Evolutionary conservation across 1,140 invertebrate species (phyloP), one percentile per base, ranked within the genome.

Genomic region (Hyles euphorbiae): DNA sequence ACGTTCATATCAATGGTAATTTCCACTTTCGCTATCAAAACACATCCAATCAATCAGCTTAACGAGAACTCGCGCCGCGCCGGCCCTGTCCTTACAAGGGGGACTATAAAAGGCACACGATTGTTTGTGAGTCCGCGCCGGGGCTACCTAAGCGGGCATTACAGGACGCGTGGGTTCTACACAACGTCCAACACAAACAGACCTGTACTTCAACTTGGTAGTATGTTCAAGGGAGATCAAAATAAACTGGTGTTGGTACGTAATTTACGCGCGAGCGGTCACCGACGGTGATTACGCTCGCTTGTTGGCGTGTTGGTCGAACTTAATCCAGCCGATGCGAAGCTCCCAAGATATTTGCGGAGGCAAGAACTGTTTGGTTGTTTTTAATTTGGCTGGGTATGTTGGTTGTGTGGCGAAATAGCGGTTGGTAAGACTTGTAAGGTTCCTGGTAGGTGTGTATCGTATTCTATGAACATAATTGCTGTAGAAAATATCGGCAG

Each of bases 251-350:
- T 67, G 58, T 58, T 61, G 11, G 58, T 68, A 64, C 71, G 81
- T 81, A 84, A 84, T 84, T 83, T 83, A 84, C 78, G 80, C 83
- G 83, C 76, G 81, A 84, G 70, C 76, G 76, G 80, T 76, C 80
- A 81, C 77, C 74, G 76, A 67, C 68, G 74, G 79, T 85, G 81
- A 86, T 86, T 86, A 83, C 79, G 74, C 65, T 70, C 71, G 70
- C 70, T 69, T 69, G 73, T 67, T 71, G 80, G 72, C 74, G 67
- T 70, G 70, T 76, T 69, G 70, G 71, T 68, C 70, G 70, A 69
- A 69, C 65, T 69, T 77, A 82, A 81, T 78, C 74, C 72, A 65
- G 65, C 76, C 67, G 64, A 56, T 71, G 74, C 57, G 69, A 68
- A 64, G 55, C 61, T 63, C 47, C 34, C 45, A 54, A 44, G 53